Evolutionary conservation across 2,888 invertebrate genomes (phyloP).

Genomic region (Neoaliturus tenellus): DNA sequence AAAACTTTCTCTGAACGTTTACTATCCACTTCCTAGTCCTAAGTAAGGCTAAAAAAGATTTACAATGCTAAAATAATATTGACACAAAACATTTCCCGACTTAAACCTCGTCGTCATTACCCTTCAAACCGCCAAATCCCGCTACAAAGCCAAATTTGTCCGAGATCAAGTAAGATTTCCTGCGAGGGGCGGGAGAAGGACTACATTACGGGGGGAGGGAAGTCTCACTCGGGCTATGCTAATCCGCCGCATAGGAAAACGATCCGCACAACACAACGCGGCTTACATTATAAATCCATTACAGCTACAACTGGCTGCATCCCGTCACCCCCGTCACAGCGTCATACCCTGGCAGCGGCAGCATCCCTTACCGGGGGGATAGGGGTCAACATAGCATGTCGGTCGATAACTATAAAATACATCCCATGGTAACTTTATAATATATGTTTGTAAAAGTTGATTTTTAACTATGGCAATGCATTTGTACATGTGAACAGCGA

Average conservation of each 20-base stretch:
- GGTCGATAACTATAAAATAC: too few relatives aligned
- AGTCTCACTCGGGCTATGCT: slow-evolving; percentile 29
- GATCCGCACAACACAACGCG: slow-evolving; percentile 42
- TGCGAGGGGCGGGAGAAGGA: not conserved
- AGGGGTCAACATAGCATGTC: too few relatives aligned
- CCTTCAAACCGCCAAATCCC: slow-evolving; percentile 22
- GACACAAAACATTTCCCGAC: too few relatives aligned
- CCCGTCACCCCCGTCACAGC: not conserved
- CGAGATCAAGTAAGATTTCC: slow-evolving; percentile 33
- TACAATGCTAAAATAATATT: too few relatives aligned
- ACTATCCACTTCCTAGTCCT: too few relatives aligned
- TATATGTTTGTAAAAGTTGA: too few relatives aligned
- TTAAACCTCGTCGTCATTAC: not conserved
- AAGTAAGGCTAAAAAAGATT: too few relatives aligned
- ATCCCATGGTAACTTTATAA: too few relatives aligned
- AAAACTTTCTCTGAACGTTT: too few relatives aligned
- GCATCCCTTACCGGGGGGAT: too few relatives aligned
- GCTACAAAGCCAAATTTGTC: slow-evolving; percentile 22
- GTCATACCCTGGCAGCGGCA: not conserved
- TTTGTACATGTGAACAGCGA: too few relatives aligned
- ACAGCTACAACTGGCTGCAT: slow-evolving; percentile 10
- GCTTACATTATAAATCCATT: slow-evolving; percentile 51
- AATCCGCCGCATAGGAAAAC: slow-evolving; percentile 40
- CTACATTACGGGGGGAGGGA: slow-evolving; percentile 32
- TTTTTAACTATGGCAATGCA: too few relatives aligned